Base-by-base conservation (phyloP, 2,113 vertebrate species). In the Pyxicephalus adspersus region DNA sequence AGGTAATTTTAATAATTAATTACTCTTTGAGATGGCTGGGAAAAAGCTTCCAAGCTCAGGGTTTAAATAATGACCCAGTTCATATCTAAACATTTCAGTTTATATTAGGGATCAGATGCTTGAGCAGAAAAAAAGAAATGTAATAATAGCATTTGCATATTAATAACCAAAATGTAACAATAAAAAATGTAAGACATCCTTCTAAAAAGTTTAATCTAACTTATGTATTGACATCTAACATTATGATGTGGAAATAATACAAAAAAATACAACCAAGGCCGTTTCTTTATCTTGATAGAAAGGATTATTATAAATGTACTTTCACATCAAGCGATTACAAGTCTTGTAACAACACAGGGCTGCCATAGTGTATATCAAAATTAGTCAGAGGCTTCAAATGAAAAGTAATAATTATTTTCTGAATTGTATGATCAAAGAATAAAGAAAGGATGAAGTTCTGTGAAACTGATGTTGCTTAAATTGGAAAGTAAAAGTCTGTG, bases 271-370 rank as follows among this genome's bases (percentile, higher is more conserved):
- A 74, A 29, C 29, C 58, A 74, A 74, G 54, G 71, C 28, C 28
- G 60, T 58, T 34, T 74, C 3, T 22, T 60, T 38, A 74, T 74
- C 20, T 58, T 74, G 22, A 74, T 60, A 38, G 71, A 60, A 60
- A 34, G 71, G 71, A 74, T 74, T 38, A 74, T n/a, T 74, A 60
- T 28, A 72, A 54, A 58, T 74, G 71, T 74, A 60, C 71, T 74
- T 60, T 74, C 20, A 74, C 26, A 74, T 60, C 18, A 58, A 60
- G 71, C 54, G 60, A 60, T 74, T 74, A 74, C 15, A 23, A 38
- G 20, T 60, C 20, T 58, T 74, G n/a, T 74, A 74, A 74, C 38
- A 74, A 25, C 54, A 22, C 17, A 23, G 4, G 23, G n/a, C 70
- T 23, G n/a, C 54, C 19, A 28, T 15, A 73, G 70, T 73, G 28